Evolutionary conservation across 2,888 invertebrate genomes (phyloP).

Genomic region (Hemithea aestivaria): DNA sequence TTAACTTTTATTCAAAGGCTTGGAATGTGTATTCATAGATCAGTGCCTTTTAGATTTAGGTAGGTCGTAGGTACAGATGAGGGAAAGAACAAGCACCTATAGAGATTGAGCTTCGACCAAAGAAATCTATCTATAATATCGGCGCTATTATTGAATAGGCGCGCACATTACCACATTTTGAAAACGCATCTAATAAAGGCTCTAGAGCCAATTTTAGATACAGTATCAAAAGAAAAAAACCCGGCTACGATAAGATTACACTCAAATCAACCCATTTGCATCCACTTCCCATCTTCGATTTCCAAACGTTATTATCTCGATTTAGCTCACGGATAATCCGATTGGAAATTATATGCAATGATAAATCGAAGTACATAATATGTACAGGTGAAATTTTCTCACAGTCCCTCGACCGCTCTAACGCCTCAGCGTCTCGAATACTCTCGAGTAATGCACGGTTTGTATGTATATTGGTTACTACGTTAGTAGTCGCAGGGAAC

Average conservation of each 20-base stretch:
- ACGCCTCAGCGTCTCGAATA: slow-evolving; percentile 62
- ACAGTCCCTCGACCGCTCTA: slow-evolving; percentile 50
- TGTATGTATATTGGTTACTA: slow-evolving; percentile 74
- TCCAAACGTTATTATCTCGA: slow-evolving; percentile 27
- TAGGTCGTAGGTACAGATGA: too few species aligned
- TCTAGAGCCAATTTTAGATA: too few species aligned
- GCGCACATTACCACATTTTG: too few species aligned
- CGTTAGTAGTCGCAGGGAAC: slow-evolving; percentile 69
- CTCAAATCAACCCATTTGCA: slow-evolving; percentile 34
- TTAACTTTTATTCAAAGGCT: too few species aligned
- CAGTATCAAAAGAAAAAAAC: too few species aligned
- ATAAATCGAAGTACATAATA: slow-evolving; percentile 42
- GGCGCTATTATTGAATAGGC: too few species aligned
- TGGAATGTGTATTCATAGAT: too few species aligned
- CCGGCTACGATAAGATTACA: slow-evolving; percentile 44
- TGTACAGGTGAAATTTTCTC: slow-evolving; percentile 72
- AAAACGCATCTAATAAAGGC: too few species aligned
- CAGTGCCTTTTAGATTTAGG: too few species aligned
- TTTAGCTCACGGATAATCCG: slow-evolving; percentile 30
- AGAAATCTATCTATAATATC: too few species aligned
- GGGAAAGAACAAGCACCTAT: too few species aligned
- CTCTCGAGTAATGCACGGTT: slow-evolving; percentile 62
- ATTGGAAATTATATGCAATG: slow-evolving; percentile 33
- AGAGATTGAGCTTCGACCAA: too few species aligned
- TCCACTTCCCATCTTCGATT: slow-evolving; percentile 23